Base-by-base conservation (phyloP, 2,797 vertebrate species). In the Pristis pectinata region DNA sequence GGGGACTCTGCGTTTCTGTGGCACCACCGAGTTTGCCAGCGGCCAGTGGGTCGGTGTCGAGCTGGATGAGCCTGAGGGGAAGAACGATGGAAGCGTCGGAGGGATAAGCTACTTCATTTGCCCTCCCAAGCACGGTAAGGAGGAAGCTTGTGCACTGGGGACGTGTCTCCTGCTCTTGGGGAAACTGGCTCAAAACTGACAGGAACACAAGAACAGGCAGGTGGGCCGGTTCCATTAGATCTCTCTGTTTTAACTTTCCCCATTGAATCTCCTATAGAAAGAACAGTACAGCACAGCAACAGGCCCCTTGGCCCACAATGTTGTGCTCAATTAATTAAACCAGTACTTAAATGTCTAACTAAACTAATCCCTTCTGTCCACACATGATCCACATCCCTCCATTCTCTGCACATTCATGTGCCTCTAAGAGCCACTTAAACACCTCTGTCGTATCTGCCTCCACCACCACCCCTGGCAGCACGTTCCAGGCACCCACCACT, bases 41-140 rank as follows among this genome's bases (percentile, higher is more conserved):
- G 98, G 98, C 27, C 98, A 99, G 97, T 99, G 98, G 98, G 98
- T 98, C 0, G 98, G 98, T 0, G 98, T 99, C 96, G 98, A 99
- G 96, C 97, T 99, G 70, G 98, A 99, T 0, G 98, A 98, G 94
- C 98, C 98, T 0, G 98, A 98, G 95, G 98, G 98, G 41, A 99
- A 99, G 96, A 99, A 99, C 0, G 98, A 99, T 0, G 98, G 98
- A 94, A 98, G 98, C 0, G 98, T 99, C 1, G 98, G 98, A 0
- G 98, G 98, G 0, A 97, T 99, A 67, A 98, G 98, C 67, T 99
- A 99, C 96, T 99, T 99, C 95, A 98, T 98, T 96, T 99, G 98
- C 95, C 98, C 98, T 37, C 98, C 98, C 0, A 99, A 99, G 95
- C 98, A 99, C 27, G 98, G 98, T 98, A 95, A 95, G 94, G 34